Evolutionary conservation across 2,113 vertebrate species (phyloP).

Genomic region (Albula glossodonta): DNA sequence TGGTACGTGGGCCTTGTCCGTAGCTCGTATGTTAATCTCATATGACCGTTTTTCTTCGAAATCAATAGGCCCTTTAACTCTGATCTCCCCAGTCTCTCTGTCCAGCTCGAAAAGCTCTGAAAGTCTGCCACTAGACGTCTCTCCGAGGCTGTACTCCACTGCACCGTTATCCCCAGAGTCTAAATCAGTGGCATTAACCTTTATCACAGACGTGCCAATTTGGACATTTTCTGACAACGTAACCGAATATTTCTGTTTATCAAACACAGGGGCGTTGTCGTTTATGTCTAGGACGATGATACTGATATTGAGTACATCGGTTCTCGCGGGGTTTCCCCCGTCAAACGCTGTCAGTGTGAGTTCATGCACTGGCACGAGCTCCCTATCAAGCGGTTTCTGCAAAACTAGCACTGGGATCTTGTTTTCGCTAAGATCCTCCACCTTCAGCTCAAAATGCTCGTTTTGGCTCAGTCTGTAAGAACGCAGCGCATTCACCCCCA

Average conservation of each 20-base stretch:
- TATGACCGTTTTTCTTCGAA: constrained; percentile 38
- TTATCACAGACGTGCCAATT: constrained; percentile 62
- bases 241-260: constrained; percentile 65
- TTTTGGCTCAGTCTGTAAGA: constrained; percentile 59
- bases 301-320: constrained; percentile 65
- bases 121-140: constrained; percentile 19
- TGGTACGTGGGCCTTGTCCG: constrained; percentile 62
- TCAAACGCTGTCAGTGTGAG: constrained; percentile 73
- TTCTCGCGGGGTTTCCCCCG: constrained; percentile 71
- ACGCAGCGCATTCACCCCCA: constrained; percentile 43
- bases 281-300: constrained; percentile 77
- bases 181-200: constrained; percentile 73
- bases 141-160: constrained; percentile 55
- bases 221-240: constrained; percentile 70
- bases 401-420: constrained; percentile 60
- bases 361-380: constrained; percentile 44
- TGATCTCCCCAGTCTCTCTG: constrained; percentile 56
- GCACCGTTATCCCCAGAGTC: constrained; percentile 74
- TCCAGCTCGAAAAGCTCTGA: constrained; percentile 54
- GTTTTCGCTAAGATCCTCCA: constrained; percentile 53
- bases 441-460: constrained; percentile 57
- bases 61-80: constrained; percentile 31
- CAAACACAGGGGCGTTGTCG: constrained; percentile 77
- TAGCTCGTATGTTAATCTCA: constrained; percentile 46
- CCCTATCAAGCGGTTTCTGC: constrained; percentile 58